These are phyloP conservation scores for Ecliptopera silaceata DNA, from an alignment of 2,888 invertebrate genomes.

Conservation along the genomic window DNA sequence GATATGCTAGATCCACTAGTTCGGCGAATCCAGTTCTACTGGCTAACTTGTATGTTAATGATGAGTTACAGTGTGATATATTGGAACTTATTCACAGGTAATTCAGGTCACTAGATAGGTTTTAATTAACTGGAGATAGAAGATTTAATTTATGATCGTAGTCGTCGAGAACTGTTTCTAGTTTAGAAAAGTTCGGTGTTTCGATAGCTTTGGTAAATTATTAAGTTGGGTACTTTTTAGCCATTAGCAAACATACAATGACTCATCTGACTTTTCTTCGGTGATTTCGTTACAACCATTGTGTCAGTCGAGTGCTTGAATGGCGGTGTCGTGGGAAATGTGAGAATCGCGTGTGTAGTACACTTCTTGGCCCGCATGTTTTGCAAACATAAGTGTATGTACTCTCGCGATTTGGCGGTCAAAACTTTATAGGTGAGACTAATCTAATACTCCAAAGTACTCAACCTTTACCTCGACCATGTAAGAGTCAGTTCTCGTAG, in stretches of 20 bases:
- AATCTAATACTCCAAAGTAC: not conserved
- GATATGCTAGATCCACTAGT: constrained; percentile 38
- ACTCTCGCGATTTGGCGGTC: constrained; percentile 3
- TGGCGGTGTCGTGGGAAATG: constrained; percentile 42
- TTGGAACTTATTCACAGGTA: constrained; percentile 29
- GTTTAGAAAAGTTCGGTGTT: not conserved
- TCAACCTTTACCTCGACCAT: not conserved
- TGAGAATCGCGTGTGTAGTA: constrained; percentile 52
- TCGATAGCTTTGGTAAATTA: no score
- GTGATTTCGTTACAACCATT: constrained; percentile 38
- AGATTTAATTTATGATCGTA: constrained; percentile 7
- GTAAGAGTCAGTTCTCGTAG: not conserved
- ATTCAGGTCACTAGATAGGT: constrained; percentile 22
- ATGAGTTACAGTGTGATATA: constrained; percentile 34
- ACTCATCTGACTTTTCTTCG: constrained; percentile 26
- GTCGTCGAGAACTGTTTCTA: not conserved
- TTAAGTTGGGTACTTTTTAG: no score
- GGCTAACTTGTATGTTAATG: constrained; percentile 48
- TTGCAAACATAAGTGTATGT: constrained; percentile 38
- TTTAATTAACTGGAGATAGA: constrained; percentile 22
- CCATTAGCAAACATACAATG: constrained; percentile 27
- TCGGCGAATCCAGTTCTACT: constrained; percentile 39
- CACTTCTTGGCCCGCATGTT: constrained; percentile 47
- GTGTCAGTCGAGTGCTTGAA: constrained; percentile 42
- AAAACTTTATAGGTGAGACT: not conserved